A percentile compares a stretch with the other conserved stretches of the same genome.
phyloP scores from a whole-genome alignment of 2,113 vertebrate species.

The Myxocyprinus asiaticus region DNA sequence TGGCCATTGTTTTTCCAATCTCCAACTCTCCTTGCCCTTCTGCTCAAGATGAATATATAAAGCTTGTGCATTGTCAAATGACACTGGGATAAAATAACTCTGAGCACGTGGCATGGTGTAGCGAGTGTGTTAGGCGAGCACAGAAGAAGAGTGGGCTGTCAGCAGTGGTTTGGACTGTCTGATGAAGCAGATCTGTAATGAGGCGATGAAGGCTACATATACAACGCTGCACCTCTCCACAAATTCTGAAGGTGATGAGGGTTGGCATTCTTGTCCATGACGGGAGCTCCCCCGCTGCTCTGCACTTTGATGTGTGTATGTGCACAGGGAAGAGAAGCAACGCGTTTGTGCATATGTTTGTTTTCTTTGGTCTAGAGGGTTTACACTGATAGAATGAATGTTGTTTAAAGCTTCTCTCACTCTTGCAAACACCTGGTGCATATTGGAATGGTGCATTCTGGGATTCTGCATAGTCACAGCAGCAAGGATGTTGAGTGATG shows the following conservation, averaged over 20 bases:
- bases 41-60: slow-evolving; percentile 78
- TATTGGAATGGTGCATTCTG: neutral
- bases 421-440: slow-evolving; percentile 6
- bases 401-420: slow-evolving; percentile 28
- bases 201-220: slow-evolving; percentile 68
- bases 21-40: slow-evolving; percentile 66
- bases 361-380: slow-evolving; percentile 49
- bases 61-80: slow-evolving; percentile 70
- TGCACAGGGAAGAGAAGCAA: neutral
- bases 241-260: slow-evolving; percentile 60
- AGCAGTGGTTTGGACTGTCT: slow-evolving; percentile 78
- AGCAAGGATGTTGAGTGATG: neutral
- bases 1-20: slow-evolving; percentile 66
- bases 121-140: slow-evolving; percentile 43
- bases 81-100: slow-evolving; percentile 78
- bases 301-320: slow-evolving; percentile 26
- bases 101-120: slow-evolving; percentile 16
- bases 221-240: slow-evolving; percentile 29
- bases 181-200: slow-evolving; percentile 73
- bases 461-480: slow-evolving; percentile 3
- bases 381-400: slow-evolving; percentile 29
- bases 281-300: slow-evolving; percentile 32
- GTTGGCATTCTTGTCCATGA: slow-evolving; percentile 47
- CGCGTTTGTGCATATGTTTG: slow-evolving; percentile 22
- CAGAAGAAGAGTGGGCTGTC: slow-evolving; percentile 81